phyloP scores from a whole-genome alignment of 1,140 invertebrate genomes.

The Brevipalpus yothersi region DNA sequence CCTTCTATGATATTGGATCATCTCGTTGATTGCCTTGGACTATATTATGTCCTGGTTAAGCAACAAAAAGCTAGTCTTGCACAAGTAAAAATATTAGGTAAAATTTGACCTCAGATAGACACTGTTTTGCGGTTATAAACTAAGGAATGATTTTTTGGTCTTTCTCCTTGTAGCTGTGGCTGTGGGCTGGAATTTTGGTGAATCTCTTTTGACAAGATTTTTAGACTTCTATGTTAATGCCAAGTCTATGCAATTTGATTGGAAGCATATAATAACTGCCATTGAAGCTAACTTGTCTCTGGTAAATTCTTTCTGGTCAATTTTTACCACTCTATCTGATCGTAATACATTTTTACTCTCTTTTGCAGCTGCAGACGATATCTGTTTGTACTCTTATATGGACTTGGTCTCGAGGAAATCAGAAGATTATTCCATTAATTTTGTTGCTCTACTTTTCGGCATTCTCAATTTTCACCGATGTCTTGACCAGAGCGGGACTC shows the following conservation, averaged over 20 bases:
- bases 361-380: conserved; percentile 5
- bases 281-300: conserved; percentile 5
- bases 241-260: conserved; percentile 7
- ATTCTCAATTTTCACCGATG: not conserved
- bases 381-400: conserved; percentile 4
- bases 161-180: conserved; percentile 3
- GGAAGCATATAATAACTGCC: conserved; percentile 6
- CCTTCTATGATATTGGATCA: conserved; percentile 1
- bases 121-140: not conserved
- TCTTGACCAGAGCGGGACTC: no score
- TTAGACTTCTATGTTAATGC: conserved; percentile 9
- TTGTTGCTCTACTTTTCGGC: not conserved
- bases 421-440: not conserved
- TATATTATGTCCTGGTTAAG: conserved; percentile 6
- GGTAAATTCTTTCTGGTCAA: not conserved
- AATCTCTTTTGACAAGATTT: conserved; percentile 8
- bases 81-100: conserved; percentile 8
- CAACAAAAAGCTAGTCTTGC: conserved; percentile 8
- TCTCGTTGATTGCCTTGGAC: conserved; percentile 4
- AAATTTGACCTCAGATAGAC: not conserved
- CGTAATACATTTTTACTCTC: no score
- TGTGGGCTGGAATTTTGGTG: conserved; percentile 8
- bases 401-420: not conserved
- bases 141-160: not conserved
- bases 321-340: not conserved